These are phyloP conservation scores for Lytechinus variegatus DNA, from an alignment of 35 echinoderm and acorn worm genomes.

Conservation along the genomic window DNA sequence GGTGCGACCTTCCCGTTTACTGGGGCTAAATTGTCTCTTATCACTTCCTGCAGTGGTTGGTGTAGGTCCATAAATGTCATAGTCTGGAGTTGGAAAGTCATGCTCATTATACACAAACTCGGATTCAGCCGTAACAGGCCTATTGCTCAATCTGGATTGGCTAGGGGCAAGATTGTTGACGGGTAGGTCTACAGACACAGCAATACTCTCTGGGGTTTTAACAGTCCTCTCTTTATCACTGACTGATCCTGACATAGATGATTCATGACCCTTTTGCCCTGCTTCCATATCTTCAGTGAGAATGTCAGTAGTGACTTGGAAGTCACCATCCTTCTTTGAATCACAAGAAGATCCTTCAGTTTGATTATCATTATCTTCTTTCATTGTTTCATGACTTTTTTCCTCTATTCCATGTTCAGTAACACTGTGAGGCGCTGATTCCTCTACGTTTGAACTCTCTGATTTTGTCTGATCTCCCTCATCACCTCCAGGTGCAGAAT, in stretches of 20 bases:
- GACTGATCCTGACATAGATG: neutral
- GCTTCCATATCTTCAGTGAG: conserved; percentile 36
- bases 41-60: conserved; percentile 57
- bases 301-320: conserved; percentile 39
- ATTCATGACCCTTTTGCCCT: neutral
- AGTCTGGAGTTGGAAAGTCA: conserved; percentile 88
- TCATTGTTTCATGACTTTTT: neutral
- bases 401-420: neutral
- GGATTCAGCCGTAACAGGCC: conserved; percentile 49
- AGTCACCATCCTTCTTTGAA: neutral
- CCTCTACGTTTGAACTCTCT: neutral
- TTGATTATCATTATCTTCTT: neutral
- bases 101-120: conserved; percentile 73
- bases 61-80: conserved; percentile 63
- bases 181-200: neutral
- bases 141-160: conserved; percentile 45
- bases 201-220: conserved; percentile 31
- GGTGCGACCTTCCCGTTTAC: neutral
- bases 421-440: neutral
- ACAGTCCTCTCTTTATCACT: conserved; percentile 42
- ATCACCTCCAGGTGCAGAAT: neutral
- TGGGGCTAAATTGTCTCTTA: conserved; percentile 38
- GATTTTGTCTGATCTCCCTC: neutral
- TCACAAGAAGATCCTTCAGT: neutral
- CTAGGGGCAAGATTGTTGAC: conserved; percentile 12